These are phyloP conservation scores for Schizothorax lantsangensis DNA, from an alignment of 2,797 vertebrate genomes.

Conservation along the genomic window DNA sequence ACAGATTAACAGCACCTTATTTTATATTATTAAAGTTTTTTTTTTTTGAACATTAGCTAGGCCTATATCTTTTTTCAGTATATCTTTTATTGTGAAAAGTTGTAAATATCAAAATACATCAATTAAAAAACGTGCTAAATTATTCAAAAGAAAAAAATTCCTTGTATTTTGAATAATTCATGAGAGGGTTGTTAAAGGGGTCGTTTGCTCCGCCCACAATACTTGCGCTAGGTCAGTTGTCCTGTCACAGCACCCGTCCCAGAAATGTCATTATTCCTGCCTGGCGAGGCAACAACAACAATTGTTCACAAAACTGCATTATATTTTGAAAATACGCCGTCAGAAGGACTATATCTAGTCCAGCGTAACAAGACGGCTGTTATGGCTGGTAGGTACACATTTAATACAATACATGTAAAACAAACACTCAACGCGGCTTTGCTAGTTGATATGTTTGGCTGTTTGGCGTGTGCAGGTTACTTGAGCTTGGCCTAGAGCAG, in stretches of 20 bases:
- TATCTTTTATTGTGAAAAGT: background rate
- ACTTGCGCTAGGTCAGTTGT: background rate
- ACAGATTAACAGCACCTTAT: no score
- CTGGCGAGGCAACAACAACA: background rate
- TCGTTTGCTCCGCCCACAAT: background rate
- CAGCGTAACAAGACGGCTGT: background rate
- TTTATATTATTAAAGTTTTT: background rate
- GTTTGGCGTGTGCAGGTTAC: background rate
- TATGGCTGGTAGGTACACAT: conserved; percentile 60
- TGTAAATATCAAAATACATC: background rate
- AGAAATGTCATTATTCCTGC: conserved; percentile 4
- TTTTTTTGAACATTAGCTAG: background rate
- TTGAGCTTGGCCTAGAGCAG: background rate
- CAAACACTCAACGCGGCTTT: background rate
- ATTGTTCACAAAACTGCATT: background rate
- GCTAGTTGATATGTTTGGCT: background rate
- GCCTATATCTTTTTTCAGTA: background rate
- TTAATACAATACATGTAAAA: background rate
- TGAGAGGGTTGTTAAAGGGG: background rate
- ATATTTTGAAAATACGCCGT: background rate
- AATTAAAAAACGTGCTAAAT: background rate
- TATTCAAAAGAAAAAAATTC: background rate
- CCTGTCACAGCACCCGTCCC: background rate
- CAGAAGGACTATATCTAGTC: background rate
- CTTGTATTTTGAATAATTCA: background rate